Evolutionary conservation across 2,888 invertebrate species (phyloP).

Genomic region (Campoletis raptor): DNA sequence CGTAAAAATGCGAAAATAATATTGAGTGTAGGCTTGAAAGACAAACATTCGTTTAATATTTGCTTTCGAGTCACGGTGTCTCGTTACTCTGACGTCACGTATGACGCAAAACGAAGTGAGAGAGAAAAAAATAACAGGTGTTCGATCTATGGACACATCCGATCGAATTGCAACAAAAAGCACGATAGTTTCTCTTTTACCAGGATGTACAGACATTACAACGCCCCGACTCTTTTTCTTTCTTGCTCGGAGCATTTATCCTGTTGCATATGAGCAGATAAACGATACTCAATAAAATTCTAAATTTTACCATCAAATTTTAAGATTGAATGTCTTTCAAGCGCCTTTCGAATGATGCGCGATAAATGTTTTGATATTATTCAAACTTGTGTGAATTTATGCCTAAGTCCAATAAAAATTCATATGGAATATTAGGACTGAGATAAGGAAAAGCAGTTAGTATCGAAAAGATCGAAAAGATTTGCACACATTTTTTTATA

Average conservation of each 20-base stretch:
- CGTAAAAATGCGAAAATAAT: slow-evolving; percentile 11
- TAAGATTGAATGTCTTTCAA: not conserved
- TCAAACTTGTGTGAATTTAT: too few relatives aligned
- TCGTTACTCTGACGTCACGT: slow-evolving; percentile 37
- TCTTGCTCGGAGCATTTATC: not conserved
- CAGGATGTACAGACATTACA: not conserved
- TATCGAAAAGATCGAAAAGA: not conserved
- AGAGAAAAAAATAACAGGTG: slow-evolving; percentile 1
- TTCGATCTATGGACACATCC: not conserved
- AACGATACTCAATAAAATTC: not conserved
- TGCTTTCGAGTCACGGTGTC: slow-evolving; percentile 18
- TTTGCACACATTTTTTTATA: not conserved
- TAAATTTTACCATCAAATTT: not conserved
- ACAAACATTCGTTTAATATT: slow-evolving; percentile 39
- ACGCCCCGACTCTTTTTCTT: not conserved
- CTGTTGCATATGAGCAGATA: not conserved
- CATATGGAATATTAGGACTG: not conserved
- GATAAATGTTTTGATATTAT: too few relatives aligned
- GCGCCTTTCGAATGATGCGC: not conserved
- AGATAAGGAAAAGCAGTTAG: not conserved
- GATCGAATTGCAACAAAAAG: not conserved
- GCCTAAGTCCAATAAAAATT: not conserved
- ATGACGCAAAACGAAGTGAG: slow-evolving; percentile 37
- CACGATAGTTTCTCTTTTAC: not conserved
- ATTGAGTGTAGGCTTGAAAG: slow-evolving; percentile 2